These are phyloP conservation scores for Climacteris rufus DNA, from an alignment of 2,113 vertebrate species.

Conservation along the genomic window DNA sequence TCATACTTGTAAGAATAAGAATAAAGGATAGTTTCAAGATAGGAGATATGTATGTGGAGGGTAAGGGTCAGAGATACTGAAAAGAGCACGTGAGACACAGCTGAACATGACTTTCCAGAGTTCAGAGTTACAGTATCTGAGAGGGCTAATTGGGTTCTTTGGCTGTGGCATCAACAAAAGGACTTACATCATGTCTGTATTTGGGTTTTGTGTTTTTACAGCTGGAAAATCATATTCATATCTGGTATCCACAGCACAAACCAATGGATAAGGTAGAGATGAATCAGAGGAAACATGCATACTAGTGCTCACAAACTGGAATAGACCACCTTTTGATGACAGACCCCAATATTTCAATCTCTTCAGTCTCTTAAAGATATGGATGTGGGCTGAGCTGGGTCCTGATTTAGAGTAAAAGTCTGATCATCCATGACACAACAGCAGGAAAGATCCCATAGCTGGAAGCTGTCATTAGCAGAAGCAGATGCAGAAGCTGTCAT, in stretches of 20 bases:
- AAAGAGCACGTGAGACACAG: background rate
- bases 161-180: background rate
- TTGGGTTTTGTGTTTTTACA: background rate
- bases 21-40: background rate
- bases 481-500: background rate
- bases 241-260: background rate
- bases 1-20: background rate
- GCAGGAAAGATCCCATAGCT: background rate
- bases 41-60: background rate
- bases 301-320: background rate
- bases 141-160: background rate
- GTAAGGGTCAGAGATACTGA: background rate
- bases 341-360: background rate
- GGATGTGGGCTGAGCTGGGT: background rate
- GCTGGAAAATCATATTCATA: background rate
- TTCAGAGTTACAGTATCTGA: background rate
- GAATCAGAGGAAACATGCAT: background rate
- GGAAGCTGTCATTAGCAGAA: background rate
- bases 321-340: background rate
- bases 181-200: background rate
- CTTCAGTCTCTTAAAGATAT: background rate
- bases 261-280: background rate
- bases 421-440: background rate
- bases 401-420: background rate
- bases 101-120: background rate